Conservation (phyloP, 2,113 vertebrate species). For the Alethe castanea region DNA sequence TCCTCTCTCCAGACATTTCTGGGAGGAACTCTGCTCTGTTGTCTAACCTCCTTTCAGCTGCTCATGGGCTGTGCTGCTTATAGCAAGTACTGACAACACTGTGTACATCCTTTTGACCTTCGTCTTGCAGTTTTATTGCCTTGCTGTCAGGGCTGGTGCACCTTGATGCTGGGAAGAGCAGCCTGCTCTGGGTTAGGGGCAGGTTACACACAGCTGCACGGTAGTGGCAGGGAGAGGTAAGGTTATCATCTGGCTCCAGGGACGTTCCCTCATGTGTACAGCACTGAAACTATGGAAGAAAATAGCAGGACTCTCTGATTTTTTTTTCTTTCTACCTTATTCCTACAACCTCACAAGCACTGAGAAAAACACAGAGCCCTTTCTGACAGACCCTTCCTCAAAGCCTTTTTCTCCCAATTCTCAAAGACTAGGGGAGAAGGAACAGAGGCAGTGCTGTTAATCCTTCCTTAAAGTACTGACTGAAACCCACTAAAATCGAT, state of each 20-base stretch:
- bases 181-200: not conserved
- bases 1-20: not conserved
- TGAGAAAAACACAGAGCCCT: not conserved
- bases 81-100: not conserved
- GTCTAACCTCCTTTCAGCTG: not conserved
- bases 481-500: not conserved
- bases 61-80: not conserved
- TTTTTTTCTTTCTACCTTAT: not conserved
- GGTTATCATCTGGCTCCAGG: not conserved
- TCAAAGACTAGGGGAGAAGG: not conserved
- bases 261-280: not conserved
- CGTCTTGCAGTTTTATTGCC: not conserved
- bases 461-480: not conserved
- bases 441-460: not conserved
- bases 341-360: not conserved
- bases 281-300: not conserved
- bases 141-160: not conserved
- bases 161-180: not conserved
- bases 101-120: not conserved
- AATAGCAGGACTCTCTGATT: not conserved
- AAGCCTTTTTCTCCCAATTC: not conserved
- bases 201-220: rapidly evolving
- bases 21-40: not conserved
- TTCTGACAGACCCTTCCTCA: not conserved
- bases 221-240: not conserved